Evolutionary conservation across 1,140 invertebrate species (phyloP), one percentile per base, ranked within the genome.

Genomic region (Parapsyche elsis): DNA sequence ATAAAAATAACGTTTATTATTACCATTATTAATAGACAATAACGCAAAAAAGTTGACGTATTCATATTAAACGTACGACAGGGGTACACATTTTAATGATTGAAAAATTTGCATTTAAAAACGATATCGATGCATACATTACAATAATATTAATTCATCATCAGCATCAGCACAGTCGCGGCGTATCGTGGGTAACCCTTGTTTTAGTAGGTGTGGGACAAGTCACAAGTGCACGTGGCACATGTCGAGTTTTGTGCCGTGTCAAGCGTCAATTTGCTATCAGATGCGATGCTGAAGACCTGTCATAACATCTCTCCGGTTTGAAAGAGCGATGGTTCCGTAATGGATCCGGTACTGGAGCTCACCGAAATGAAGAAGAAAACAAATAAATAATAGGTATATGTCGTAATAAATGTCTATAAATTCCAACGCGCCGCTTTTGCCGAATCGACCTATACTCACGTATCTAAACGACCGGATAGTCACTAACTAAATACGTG

Each of bases 221-320:
- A 38, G 30, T 38, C 2, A 38, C 30, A 38, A 38, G 30, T 38
- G 30, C 30, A 38, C 30, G 30, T 4, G 30, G 30, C 30, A 38
- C 30, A 21, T 7, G 16, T 26, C 16, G n/a, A 24, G 64, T 26
- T 24, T 21, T 26, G 64, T 67, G 64, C 24, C 10, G 26, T 71
- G 26, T 71, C 70, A 38, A 44, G 12, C 19, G 70, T 71, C 70
- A 71, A 45, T 16, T 71, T 10, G 38, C 30, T 53, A 44, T 26
- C 26, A 44, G 70, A 71, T 45, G 70, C n/a, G 26, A 71, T 16
- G 23, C n/a, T 14, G 70, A 71, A 45, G 70, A 38, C 30, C 70
- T 30, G 30, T 26, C 21, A 30, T 26, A 30, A 71, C 38, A 71
- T 26, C 26, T 23, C n/a, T 16, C 7, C 64, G n/a, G 64, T 2